Evolutionary conservation across 2,888 invertebrate genomes (phyloP).

Genomic region (Balanococcus diminutus): DNA sequence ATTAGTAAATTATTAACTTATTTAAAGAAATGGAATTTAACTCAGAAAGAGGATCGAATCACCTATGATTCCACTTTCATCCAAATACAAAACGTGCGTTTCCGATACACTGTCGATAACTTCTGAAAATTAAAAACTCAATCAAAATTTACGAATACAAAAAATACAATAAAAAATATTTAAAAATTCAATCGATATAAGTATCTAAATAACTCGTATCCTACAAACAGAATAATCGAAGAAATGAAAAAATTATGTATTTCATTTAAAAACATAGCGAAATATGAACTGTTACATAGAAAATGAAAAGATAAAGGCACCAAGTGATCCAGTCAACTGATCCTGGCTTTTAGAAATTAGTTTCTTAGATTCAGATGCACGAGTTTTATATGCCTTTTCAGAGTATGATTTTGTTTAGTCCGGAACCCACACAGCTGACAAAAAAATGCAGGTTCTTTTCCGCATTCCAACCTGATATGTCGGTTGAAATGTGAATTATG

Average conservation of each 20-base stretch:
- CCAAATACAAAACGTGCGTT: not conserved
- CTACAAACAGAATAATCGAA: not conserved
- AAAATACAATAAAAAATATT: not conserved
- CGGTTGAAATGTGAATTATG: slow-evolving; percentile 56
- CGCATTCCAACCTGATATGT: slow-evolving; percentile 60
- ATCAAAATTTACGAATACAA: no score
- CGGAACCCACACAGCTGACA: slow-evolving; percentile 60
- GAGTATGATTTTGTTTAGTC: slow-evolving; percentile 57
- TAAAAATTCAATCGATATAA: not conserved
- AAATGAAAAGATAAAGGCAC: no score
- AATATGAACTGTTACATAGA: no score
- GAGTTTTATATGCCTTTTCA: slow-evolving; percentile 53
- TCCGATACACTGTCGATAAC: not conserved
- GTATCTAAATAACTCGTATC: not conserved
- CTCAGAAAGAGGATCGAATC: not conserved
- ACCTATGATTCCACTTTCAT: not conserved
- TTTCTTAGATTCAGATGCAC: no score
- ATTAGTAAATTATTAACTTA: not conserved
- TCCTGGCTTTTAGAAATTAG: no score
- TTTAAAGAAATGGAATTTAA: not conserved
- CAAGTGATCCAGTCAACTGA: no score
- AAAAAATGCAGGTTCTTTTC: slow-evolving; percentile 62
- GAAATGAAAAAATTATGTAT: not conserved
- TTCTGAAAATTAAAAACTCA: not conserved
- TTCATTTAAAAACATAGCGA: not conserved